phyloP scores from a whole-genome alignment of 2,888 invertebrate species.

The Yponomeuta malinellus region DNA sequence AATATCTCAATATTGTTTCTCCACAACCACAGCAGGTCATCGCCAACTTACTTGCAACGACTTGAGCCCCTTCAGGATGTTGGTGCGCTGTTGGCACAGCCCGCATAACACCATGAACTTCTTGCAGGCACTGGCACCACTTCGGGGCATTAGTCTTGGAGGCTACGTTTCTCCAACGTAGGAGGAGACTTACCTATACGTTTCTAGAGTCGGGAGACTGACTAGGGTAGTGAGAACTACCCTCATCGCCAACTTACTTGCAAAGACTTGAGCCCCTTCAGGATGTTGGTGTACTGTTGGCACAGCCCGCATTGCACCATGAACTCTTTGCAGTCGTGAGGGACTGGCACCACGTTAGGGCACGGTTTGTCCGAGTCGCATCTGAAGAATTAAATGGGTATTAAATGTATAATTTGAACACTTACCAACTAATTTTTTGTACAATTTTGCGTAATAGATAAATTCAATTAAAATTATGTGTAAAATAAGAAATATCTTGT shows the following conservation, averaged over 20 bases:
- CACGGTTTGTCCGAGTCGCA: conserved; percentile 80
- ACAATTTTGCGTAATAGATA: no score
- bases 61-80: neutral
- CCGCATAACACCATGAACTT: no score
- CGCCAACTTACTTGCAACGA: neutral
- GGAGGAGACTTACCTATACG: no score
- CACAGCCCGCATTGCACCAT: conserved; percentile 47
- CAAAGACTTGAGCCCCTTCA: neutral
- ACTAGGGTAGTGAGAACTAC: conserved; percentile 78
- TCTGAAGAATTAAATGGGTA: conserved; percentile 41
- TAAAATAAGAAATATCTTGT: no score
- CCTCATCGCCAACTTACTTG: conserved; percentile 32
- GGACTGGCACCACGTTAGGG: conserved; percentile 78
- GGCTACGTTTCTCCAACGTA: no score
- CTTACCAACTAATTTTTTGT: no score
- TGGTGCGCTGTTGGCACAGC: no score
- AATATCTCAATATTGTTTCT: no score
- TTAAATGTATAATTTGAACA: neutral
- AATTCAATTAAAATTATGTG: no score
- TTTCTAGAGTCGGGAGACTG: no score
- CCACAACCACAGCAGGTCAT: neutral
- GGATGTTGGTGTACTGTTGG: neutral
- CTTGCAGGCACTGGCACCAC: neutral
- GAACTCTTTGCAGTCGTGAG: conserved; percentile 79
- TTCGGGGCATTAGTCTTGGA: neutral